These are phyloP conservation scores for Aphis gossypii DNA, from an alignment of 1,140 invertebrate genomes.

Conservation along the genomic window DNA sequence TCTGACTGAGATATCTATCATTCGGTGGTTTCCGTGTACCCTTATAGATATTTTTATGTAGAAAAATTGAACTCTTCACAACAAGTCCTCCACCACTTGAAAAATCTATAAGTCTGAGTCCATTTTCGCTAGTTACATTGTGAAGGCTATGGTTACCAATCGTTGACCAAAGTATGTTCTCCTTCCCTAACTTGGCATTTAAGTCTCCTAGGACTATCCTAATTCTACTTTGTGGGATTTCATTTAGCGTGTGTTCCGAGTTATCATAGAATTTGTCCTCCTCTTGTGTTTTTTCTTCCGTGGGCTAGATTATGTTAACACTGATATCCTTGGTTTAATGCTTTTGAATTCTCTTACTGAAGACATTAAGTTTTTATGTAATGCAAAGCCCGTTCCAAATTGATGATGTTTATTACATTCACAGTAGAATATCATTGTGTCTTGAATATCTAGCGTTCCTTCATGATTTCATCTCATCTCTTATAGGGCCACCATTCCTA, in stretches of 20 bases:
- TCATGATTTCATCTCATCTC: not conserved
- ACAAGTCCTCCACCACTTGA: too few relatives aligned
- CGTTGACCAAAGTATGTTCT: too few relatives aligned
- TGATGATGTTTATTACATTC: not conserved
- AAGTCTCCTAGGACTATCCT: slow-evolving; percentile 39
- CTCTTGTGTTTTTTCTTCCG: slow-evolving; percentile 55
- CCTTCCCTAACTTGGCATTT: too few relatives aligned
- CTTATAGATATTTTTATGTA: too few relatives aligned
- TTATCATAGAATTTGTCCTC: slow-evolving; percentile 55
- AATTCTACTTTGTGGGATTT: slow-evolving; percentile 54
- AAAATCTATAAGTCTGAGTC: too few relatives aligned
- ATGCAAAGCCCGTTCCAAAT: slow-evolving; percentile 4
- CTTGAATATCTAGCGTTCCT: not conserved
- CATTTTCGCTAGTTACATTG: too few relatives aligned
- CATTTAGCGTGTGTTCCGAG: not conserved
- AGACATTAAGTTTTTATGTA: not conserved
- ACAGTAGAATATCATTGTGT: not conserved
- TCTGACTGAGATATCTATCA: too few relatives aligned
- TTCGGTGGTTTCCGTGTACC: too few relatives aligned
- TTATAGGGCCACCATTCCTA: not conserved
- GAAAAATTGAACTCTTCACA: too few relatives aligned
- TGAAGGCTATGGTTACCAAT: too few relatives aligned
- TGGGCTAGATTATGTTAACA: not conserved
- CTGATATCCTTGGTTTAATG: slow-evolving; percentile 55
- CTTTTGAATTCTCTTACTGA: slow-evolving; percentile 45